Evolutionary conservation across 2,888 invertebrate genomes (phyloP).

Genomic region (Colostygia pectinataria): DNA sequence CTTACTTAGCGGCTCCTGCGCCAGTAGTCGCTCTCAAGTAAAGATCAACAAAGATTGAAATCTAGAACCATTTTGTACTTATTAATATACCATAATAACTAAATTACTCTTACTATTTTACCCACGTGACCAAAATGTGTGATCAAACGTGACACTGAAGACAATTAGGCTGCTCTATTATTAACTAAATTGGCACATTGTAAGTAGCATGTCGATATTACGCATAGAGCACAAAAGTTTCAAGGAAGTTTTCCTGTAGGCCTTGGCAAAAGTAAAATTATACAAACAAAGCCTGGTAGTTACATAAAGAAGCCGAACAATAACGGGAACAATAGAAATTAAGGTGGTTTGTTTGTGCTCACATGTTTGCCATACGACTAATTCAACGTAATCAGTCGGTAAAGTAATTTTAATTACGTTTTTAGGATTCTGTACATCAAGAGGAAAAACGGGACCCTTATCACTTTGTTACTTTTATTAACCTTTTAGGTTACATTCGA

Average conservation of each 20-base stretch:
- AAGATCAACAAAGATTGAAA: slow-evolving; percentile 51
- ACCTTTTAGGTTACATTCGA: too few species aligned
- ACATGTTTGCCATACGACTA: slow-evolving; percentile 26
- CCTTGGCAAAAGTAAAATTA: slow-evolving; percentile 50
- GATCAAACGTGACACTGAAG: slow-evolving; percentile 21
- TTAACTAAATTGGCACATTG: slow-evolving; percentile 14
- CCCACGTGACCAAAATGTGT: slow-evolving; percentile 1
- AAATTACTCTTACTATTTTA: slow-evolving; percentile 3
- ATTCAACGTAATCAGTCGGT: slow-evolving; percentile 17
- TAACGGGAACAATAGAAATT: slow-evolving; percentile 43
- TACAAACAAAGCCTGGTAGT: slow-evolving; percentile 41
- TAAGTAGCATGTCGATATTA: slow-evolving; percentile 20
- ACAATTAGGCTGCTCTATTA: slow-evolving; percentile 16
- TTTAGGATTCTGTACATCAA: too few species aligned
- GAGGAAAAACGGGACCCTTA: too few species aligned
- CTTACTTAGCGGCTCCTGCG: slow-evolving; percentile 61
- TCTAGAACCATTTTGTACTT: slow-evolving; percentile 46
- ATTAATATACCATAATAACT: slow-evolving; percentile 26
- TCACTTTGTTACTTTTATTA: too few species aligned
- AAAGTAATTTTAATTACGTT: background rate
- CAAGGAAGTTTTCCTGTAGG: slow-evolving; percentile 50
- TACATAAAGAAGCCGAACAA: slow-evolving; percentile 53
- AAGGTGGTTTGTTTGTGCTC: slow-evolving; percentile 49
- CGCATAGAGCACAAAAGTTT: slow-evolving; percentile 42
- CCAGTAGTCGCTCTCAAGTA: slow-evolving; percentile 61